Conservation (phyloP, 1,140 invertebrate species). For the Littorina saxatilis region DNA sequence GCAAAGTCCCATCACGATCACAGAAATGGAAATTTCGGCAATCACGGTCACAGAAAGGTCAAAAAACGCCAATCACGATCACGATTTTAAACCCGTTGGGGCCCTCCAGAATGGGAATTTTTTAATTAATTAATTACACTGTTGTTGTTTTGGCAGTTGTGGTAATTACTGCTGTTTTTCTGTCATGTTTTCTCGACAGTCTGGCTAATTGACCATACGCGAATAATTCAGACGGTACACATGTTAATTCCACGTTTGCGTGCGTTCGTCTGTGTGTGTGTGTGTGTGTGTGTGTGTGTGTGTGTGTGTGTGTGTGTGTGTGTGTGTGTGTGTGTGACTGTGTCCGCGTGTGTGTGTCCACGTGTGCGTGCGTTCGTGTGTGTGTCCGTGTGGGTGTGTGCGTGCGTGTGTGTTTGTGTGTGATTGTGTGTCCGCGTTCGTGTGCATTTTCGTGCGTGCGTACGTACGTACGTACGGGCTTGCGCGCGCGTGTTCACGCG, state of each 20-base stretch:
- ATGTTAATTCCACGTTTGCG: neutral
- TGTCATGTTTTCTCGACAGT: no score
- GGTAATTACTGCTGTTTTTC: no score
- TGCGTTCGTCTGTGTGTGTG: constrained; percentile 1
- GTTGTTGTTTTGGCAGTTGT: no score
- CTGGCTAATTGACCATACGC: no score
- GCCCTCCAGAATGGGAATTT: no score
- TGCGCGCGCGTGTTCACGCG: neutral
- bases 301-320: neutral
- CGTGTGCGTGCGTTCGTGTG: neutral
- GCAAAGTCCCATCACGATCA: no score
- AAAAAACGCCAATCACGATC: no score
- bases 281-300: constrained; percentile 3
- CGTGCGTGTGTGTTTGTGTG: neutral
- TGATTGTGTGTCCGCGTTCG: neutral
- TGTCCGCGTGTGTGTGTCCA: neutral
- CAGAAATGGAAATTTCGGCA: no score
- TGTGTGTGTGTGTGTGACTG: constrained; percentile 5
- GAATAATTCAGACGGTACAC: no score
- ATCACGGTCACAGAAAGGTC: no score
- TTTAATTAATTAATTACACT: no score
- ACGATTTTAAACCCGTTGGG: no score
- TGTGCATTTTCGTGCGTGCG: neutral
- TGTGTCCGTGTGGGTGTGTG: neutral
- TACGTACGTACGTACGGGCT: neutral